Conservation (phyloP, 2,113 vertebrate genomes). For the Scatophagus argus region DNA sequence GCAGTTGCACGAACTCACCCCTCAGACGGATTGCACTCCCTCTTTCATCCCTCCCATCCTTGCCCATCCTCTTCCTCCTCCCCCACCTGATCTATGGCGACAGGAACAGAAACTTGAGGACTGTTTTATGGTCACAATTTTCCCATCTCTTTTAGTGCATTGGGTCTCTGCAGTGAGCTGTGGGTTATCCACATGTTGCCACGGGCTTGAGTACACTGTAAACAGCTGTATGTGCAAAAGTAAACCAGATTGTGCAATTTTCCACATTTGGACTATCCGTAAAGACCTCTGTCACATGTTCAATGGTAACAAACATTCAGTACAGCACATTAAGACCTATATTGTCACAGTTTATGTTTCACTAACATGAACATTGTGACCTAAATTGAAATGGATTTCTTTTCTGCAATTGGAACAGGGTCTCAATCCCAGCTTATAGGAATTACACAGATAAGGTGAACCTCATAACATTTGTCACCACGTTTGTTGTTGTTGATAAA, state of each 20-base stretch:
- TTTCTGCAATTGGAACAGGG: slow-evolving; percentile 39
- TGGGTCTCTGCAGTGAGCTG: slow-evolving; percentile 14
- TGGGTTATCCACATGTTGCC: slow-evolving; percentile 8
- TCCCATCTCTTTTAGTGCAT: not conserved
- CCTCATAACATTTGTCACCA: not conserved
- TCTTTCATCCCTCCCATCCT: slow-evolving; percentile 45
- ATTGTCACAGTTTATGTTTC: slow-evolving; percentile 8
- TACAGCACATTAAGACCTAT: not conserved
- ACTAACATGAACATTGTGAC: slow-evolving; percentile 32
- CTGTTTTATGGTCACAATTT: slow-evolving; percentile 43
- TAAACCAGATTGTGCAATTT: not conserved
- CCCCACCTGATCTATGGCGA: slow-evolving; percentile 43
- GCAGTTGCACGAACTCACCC: slow-evolving; percentile 43
- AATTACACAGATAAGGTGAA: slow-evolving; percentile 37
- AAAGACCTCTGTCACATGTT: not conserved
- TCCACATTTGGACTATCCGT: not conserved
- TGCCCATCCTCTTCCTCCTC: slow-evolving; percentile 44
- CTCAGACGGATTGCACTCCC: slow-evolving; percentile 62
- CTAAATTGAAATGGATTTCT: slow-evolving; percentile 60
- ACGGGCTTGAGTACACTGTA: not conserved
- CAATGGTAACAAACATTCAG: slow-evolving; percentile 23
- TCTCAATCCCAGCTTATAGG: slow-evolving; percentile 2
- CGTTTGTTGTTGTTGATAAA: slow-evolving; percentile 5
- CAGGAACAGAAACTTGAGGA: slow-evolving; percentile 36
- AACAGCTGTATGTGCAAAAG: slow-evolving; percentile 18